Evolutionary conservation across 2,113 vertebrate species (phyloP).

Genomic region (Bubo blakistoni): DNA sequence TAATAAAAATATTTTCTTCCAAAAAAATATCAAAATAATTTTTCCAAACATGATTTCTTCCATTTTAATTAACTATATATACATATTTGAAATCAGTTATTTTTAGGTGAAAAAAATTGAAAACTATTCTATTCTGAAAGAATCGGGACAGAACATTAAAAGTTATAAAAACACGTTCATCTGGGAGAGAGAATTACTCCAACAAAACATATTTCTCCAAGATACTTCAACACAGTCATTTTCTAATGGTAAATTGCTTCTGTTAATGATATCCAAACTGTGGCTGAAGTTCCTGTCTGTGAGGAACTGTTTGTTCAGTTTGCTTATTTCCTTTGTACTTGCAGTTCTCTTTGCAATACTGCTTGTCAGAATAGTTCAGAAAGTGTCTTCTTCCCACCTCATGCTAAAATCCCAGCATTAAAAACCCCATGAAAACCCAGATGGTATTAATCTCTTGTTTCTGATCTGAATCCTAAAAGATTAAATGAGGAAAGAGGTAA

Average conservation of each 20-base stretch:
- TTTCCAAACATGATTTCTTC: neutral
- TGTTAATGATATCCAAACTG: neutral
- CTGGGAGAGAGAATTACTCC: neutral
- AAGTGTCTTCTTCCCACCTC: neutral
- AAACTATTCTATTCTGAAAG: neutral
- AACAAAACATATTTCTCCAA: neutral
- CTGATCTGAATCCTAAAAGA: neutral
- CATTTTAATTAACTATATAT: neutral
- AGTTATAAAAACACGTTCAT: neutral
- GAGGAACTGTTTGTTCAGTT: conserved; percentile 1
- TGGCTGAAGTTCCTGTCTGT: neutral
- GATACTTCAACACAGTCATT: neutral
- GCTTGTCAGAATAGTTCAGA: conserved; percentile 3
- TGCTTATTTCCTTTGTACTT: neutral
- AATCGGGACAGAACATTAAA: neutral
- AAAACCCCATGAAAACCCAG: neutral
- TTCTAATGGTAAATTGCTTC: neutral
- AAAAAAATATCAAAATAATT: neutral
- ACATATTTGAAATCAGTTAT: neutral
- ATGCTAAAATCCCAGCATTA: neutral
- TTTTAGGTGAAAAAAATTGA: neutral
- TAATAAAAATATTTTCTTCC: neutral
- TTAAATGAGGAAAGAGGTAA: neutral
- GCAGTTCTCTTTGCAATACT: neutral
- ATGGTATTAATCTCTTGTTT: neutral